Evolutionary conservation across 2,113 vertebrate genomes (phyloP).

Genomic region (Casuarius casuarius): DNA sequence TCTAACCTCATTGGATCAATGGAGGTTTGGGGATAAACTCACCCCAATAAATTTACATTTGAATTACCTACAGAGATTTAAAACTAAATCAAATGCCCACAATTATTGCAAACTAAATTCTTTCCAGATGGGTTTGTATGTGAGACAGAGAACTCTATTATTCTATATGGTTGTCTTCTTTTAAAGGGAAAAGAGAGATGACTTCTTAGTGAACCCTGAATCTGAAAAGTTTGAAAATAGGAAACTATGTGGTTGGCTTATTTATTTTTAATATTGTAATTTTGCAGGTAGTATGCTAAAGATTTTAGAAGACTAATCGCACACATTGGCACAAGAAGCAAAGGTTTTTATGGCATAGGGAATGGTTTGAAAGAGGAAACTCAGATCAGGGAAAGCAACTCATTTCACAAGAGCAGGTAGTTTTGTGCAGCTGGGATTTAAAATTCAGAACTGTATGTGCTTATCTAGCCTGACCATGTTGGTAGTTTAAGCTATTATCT

Average conservation of each 20-base stretch:
- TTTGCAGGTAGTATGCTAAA: neutral
- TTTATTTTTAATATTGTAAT: neutral
- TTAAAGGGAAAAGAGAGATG: constrained; percentile 34
- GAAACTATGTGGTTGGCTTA: neutral
- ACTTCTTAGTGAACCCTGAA: constrained; percentile 63
- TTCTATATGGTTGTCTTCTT: constrained; percentile 33
- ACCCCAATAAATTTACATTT: constrained; percentile 65
- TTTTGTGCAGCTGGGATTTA: neutral
- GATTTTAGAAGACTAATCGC: constrained; percentile 1
- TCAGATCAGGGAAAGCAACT: neutral
- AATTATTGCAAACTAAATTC: constrained; percentile 62
- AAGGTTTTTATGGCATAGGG: neutral
- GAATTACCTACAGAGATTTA: constrained; percentile 60
- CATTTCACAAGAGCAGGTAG: neutral
- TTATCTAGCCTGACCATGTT: neutral
- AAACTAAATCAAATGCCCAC: constrained; percentile 65
- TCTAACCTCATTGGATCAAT: neutral
- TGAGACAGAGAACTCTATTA: constrained; percentile 66
- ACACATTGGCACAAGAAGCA: neutral
- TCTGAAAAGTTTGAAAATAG: constrained; percentile 11
- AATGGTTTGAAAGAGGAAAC: neutral
- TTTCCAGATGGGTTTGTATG: constrained; percentile 63
- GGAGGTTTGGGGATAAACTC: constrained; percentile 12
- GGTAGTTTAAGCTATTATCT: neutral
- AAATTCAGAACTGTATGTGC: neutral